Conservation (phyloP, 2,888 invertebrate species). For the Polia nebulosa region DNA sequence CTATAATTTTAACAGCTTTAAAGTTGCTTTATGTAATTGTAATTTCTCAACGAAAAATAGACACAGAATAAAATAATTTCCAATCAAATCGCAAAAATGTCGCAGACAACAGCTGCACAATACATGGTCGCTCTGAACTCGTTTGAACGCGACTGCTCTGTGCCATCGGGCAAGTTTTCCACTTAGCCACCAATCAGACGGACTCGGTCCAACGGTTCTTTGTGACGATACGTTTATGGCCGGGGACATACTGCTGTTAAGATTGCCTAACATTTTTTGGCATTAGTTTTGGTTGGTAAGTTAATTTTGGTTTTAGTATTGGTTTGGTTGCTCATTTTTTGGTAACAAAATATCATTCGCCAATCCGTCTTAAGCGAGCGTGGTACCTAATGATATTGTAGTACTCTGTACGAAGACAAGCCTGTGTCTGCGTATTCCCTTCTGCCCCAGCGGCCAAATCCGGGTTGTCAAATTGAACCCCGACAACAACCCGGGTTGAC, state of each 20-base stretch:
- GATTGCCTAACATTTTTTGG: neutral
- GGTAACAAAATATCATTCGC: too few relatives aligned
- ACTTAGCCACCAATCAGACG: slow-evolving; percentile 66
- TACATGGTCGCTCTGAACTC: slow-evolving; percentile 31
- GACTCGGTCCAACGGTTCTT: slow-evolving; percentile 58
- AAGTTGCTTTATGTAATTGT: neutral
- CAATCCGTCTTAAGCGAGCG: too few relatives aligned
- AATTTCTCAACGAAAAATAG: neutral
- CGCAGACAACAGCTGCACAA: slow-evolving; percentile 50
- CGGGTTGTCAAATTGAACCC: too few relatives aligned
- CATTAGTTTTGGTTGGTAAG: too few relatives aligned
- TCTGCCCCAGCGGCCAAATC: too few relatives aligned
- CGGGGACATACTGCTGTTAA: slow-evolving; percentile 32
- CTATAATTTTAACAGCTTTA: neutral
- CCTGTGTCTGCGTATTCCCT: too few relatives aligned
- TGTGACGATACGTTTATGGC: slow-evolving; percentile 57
- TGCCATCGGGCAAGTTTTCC: slow-evolving; percentile 60
- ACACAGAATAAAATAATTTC: slow-evolving; percentile 8
- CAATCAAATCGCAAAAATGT: slow-evolving; percentile 40
- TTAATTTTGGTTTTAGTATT: neutral
- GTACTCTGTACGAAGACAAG: too few relatives aligned
- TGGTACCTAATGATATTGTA: too few relatives aligned
- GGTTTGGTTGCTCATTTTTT: too few relatives aligned
- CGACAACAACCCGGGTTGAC: too few relatives aligned
- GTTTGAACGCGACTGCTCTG: slow-evolving; percentile 38